Conservation (phyloP, 1,140 invertebrate species). For the Apis mellifera region DNA sequence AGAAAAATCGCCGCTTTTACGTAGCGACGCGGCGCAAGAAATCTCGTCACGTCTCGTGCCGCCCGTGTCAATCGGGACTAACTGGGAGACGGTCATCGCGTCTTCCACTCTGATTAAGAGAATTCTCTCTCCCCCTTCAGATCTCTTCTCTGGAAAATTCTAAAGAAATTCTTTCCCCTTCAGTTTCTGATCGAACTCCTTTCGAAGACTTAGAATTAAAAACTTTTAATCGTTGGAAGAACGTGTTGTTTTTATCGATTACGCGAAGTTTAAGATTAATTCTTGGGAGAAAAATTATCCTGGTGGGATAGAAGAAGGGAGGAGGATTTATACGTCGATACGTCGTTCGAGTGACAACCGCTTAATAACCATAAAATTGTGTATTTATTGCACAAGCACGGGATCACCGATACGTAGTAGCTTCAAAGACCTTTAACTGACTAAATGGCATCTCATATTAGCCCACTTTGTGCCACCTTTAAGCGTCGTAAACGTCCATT, state of each 20-base stretch:
- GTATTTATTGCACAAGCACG: constrained; percentile 53
- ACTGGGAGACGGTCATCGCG: neutral
- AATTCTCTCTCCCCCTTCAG: neutral
- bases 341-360: constrained; percentile 17
- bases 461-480: constrained; percentile 60
- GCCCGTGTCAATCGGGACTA: constrained; percentile 18
- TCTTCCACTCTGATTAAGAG: neutral
- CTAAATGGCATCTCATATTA: constrained; percentile 60
- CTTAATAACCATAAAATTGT: constrained; percentile 52
- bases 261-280: too few species aligned
- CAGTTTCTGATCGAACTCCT: too few species aligned
- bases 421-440: constrained; percentile 61
- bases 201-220: too few species aligned
- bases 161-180: neutral
- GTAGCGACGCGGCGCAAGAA: constrained; percentile 18
- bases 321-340: neutral
- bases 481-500: constrained; percentile 52
- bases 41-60: constrained; percentile 40
- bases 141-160: too few species aligned
- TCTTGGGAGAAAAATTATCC: too few species aligned
- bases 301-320: too few species aligned
- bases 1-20: constrained; percentile 33
- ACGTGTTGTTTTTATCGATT: too few species aligned
- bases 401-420: constrained; percentile 40
- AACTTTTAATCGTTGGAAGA: too few species aligned